These are phyloP conservation scores for Pteropus rufus DNA, from an alignment of 2,797 vertebrate species.

Conservation along the genomic window DNA sequence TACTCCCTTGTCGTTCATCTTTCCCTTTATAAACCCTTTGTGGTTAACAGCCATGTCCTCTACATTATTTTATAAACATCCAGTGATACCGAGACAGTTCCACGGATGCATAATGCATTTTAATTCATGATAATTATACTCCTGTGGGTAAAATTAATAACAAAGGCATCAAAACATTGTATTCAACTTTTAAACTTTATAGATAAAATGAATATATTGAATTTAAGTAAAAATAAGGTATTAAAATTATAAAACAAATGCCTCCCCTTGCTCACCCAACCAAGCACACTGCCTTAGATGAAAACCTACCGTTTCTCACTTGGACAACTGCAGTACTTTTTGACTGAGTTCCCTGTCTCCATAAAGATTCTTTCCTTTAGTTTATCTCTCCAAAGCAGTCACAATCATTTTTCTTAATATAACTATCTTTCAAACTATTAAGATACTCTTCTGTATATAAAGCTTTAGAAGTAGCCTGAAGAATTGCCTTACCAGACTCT, in stretches of 20 bases:
- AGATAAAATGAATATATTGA: background rate
- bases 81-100: background rate
- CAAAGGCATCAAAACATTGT: background rate
- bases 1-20: background rate
- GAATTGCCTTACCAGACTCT: background rate
- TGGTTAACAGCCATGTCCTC: background rate
- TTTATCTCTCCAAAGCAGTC: background rate
- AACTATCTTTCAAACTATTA: background rate
- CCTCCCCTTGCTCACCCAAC: accelerated
- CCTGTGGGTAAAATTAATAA: background rate
- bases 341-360: background rate
- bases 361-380: background rate
- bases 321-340: accelerated
- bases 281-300: background rate
- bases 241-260: background rate
- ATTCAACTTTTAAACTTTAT: background rate
- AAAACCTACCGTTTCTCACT: background rate
- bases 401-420: background rate
- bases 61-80: background rate
- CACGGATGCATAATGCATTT: background rate
- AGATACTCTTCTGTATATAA: background rate
- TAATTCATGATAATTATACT: background rate
- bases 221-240: background rate
- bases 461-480: background rate
- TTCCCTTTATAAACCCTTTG: background rate